phyloP scores from a whole-genome alignment of 2,113 vertebrate genomes.

The Cairina moschata region DNA sequence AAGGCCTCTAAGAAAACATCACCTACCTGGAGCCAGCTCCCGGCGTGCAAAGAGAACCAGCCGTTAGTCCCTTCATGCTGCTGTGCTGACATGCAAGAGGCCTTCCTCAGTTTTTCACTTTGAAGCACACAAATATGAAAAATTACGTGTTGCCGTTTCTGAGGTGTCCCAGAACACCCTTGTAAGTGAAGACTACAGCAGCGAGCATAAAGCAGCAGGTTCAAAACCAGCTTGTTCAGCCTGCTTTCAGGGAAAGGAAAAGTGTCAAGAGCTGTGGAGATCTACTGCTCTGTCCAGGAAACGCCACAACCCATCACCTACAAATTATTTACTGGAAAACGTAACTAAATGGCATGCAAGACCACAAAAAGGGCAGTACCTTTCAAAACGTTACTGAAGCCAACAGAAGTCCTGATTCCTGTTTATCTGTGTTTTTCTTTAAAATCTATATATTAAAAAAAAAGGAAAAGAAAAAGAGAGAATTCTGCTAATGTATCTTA shows the following conservation, averaged over 20 bases:
- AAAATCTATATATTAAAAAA: too few relatives aligned
- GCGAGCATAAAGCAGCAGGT: background rate
- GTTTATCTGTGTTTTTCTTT: background rate
- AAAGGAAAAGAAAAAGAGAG: background rate
- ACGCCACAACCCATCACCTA: background rate
- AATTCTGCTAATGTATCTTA: background rate
- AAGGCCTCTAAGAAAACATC: background rate
- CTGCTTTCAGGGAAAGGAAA: background rate
- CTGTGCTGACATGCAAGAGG: background rate
- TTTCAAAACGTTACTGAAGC: background rate
- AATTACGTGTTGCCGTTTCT: background rate
- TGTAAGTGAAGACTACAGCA: background rate
- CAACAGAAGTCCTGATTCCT: background rate
- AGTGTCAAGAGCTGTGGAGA: background rate
- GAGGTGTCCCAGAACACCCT: background rate
- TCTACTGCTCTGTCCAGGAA: background rate
- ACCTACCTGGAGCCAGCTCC: background rate
- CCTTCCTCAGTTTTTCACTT: background rate
- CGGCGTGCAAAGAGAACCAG: background rate
- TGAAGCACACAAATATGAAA: background rate
- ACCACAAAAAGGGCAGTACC: background rate
- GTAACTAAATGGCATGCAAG: background rate
- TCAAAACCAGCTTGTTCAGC: background rate
- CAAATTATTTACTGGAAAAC: background rate
- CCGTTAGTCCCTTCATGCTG: background rate